Evolutionary conservation across 2,888 invertebrate genomes (phyloP).

Genomic region (Acheta domesticus): DNA sequence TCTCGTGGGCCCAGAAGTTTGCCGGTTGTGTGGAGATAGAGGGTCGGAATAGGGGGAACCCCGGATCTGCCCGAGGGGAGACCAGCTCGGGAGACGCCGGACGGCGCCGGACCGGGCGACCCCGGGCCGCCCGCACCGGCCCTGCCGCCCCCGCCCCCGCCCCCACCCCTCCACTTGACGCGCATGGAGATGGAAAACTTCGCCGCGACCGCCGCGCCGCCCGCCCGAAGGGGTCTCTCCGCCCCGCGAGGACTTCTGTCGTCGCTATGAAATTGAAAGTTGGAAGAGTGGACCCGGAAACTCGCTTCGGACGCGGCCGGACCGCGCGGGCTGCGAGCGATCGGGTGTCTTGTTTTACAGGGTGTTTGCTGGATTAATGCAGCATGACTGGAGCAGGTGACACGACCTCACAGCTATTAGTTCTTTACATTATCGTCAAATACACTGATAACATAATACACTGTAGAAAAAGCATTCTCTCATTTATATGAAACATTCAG

Average conservation of each 20-base stretch:
- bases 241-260: neutral
- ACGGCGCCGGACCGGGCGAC: neutral
- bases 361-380: too few relatives aligned
- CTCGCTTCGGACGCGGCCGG: neutral
- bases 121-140: neutral
- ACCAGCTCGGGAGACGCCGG: neutral
- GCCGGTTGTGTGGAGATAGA: neutral
- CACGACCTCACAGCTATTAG: too few relatives aligned
- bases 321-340: too few relatives aligned
- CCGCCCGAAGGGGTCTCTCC: neutral
- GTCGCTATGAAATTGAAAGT: conserved; percentile 18
- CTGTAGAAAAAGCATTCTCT: too few relatives aligned
- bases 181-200: conserved; percentile 6
- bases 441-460: too few relatives aligned
- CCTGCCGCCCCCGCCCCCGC: neutral
- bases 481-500: too few relatives aligned
- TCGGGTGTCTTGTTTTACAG: too few relatives aligned
- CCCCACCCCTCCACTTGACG: neutral
- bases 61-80: neutral
- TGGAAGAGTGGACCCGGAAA: neutral
- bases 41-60: neutral
- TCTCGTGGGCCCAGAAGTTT: neutral
- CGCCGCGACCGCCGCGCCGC: neutral
- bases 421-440: too few relatives aligned
- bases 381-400: too few relatives aligned